Evolutionary conservation across 2,888 invertebrate species (phyloP).

Genomic region (Caenorhabditis afra): DNA sequence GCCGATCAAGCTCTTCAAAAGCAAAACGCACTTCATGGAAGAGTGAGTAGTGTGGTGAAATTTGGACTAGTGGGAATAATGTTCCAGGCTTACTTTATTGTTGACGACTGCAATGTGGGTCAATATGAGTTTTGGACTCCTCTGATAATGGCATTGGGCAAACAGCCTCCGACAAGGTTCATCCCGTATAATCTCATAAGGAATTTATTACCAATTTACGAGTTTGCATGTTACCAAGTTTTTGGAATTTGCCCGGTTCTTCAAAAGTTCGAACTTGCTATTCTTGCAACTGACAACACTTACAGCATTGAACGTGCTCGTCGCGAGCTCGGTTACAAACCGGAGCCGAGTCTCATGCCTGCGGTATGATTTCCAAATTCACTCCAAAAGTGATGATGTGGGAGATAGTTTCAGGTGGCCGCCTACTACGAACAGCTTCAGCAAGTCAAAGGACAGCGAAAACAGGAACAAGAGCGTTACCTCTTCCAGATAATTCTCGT

Average conservation of each 20-base stretch:
- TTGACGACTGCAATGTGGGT: conserved; percentile 23
- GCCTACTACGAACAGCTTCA: background rate
- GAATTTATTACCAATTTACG: background rate
- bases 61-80: background rate
- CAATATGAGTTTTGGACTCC: conserved; percentile 49
- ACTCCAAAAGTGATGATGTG: background rate
- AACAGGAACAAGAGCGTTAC: too few species aligned
- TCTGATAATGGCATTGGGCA: conserved; percentile 26
- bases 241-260: conserved; percentile 24
- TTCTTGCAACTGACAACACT: conserved; percentile 43
- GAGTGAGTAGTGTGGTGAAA: conserved; percentile 5
- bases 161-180: conserved; percentile 9
- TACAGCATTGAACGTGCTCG: conserved; percentile 34
- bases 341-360: conserved; percentile 25
- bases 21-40: conserved; percentile 30
- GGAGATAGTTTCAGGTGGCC: conserved; percentile 12
- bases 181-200: conserved; percentile 7
- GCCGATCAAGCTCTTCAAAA: conserved; percentile 32
- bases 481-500: too few species aligned
- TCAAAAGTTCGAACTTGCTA: conserved; percentile 21
- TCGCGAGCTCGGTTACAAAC: conserved; percentile 37
- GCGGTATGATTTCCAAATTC: conserved; percentile 4
- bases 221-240: conserved; percentile 6
- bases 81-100: conserved; percentile 41
- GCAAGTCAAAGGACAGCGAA: too few species aligned